Conservation (phyloP, 2,113 vertebrate genomes). For the Sprattus sprattus region DNA sequence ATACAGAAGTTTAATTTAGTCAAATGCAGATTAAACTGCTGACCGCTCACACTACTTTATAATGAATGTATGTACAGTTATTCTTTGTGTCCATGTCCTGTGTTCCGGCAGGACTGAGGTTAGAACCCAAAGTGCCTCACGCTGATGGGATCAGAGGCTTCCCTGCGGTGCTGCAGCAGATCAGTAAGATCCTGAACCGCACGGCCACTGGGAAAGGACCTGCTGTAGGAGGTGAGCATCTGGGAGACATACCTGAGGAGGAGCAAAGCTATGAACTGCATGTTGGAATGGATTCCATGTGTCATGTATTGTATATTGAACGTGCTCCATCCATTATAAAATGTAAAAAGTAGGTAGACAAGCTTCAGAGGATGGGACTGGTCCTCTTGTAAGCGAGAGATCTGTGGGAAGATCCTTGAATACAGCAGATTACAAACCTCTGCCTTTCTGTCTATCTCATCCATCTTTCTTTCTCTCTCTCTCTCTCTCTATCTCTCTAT, state of each 20-base stretch:
- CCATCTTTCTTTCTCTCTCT: neutral
- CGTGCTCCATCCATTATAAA: neutral
- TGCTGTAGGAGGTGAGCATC: constrained; percentile 75
- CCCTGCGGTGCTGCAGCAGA: constrained; percentile 83
- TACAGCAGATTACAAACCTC: neutral
- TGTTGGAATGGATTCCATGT: too few species aligned
- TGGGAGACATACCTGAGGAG: neutral
- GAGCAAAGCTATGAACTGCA: too few species aligned
- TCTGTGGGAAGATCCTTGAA: neutral
- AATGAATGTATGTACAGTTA: neutral
- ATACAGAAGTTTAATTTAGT: too few species aligned
- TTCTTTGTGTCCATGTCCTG: constrained; percentile 17
- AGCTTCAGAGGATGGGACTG: neutral
- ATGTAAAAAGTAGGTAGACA: too few species aligned
- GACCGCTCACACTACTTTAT: too few species aligned
- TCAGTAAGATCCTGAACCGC: constrained; percentile 89
- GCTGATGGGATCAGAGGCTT: constrained; percentile 83
- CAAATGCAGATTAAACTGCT: too few species aligned
- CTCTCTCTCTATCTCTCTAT: neutral
- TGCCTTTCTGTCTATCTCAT: neutral
- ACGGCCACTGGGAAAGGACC: constrained; percentile 66
- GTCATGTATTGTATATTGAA: too few species aligned
- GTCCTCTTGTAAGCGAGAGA: neutral
- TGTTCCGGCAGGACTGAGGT: constrained; percentile 69
- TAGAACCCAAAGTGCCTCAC: constrained; percentile 65